Base-by-base conservation (phyloP, 2,888 invertebrate species). In the Doris montereyensis region DNA sequence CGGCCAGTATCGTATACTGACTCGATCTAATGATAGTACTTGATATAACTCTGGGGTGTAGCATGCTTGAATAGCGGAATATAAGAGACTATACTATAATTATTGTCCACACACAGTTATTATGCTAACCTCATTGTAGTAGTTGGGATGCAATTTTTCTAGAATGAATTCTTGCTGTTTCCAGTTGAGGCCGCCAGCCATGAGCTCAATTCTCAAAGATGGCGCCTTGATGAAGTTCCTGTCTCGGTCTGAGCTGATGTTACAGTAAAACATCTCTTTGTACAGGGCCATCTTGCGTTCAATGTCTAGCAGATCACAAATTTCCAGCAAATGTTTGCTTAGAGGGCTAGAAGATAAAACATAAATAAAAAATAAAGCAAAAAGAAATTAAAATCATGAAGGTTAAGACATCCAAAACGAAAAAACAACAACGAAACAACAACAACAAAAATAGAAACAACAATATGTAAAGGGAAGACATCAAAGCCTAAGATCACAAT, bases 111-210 rank as follows among this genome's bases (percentile, higher is more conserved):
- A n/a, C n/a, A n/a, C n/a, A n/a, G n/a, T n/a, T 10, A 13, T 52
- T 52, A 0, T 1, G 8, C 3, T 52, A 83, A 91, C 91, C 88
- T 91, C 91, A 35, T 86, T 82, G 79, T 85, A 89, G 26, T 83
- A 83, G 80, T 89, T 90, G 0, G 90, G 90, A 41, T 87, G 85
- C 75, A 91, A 82, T 72, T 87, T 81, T n/a, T 88, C 88, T 88
- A 91, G 88, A 79, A 91, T 86, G 79, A 87, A 90, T 32, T 90
- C 86, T 77, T 91, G 91, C 76, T 91, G 91, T 75, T 88, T 86
- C 90, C 89, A 90, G 84, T 88, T 90, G 28, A 91, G 84, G 0
- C 91, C 91, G 0, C 91, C 91, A 2, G 91, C 91, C 60, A 91
- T 91, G 4, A 91, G 84, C 52, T 91, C 91, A 2, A 91, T 91